Conservation (phyloP, 2,113 vertebrate genomes). For the Ctenodactylus gundi region DNA sequence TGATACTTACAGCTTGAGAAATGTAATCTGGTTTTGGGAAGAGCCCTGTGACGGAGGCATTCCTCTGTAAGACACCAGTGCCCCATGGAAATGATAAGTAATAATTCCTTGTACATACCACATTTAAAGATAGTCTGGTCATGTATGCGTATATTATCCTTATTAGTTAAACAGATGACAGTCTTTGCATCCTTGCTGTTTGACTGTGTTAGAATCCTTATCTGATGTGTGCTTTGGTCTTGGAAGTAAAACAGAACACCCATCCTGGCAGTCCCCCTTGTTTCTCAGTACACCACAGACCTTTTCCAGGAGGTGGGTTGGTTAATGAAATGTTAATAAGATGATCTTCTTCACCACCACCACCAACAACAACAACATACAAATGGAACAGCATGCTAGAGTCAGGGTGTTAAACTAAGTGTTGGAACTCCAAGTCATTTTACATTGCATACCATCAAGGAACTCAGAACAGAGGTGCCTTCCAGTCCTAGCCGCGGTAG, state of each 20-base stretch:
- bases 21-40: neutral
- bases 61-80: neutral
- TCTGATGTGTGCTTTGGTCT: neutral
- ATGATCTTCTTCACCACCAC: neutral
- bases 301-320: neutral
- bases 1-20: neutral
- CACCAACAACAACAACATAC: neutral
- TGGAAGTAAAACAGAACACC: neutral
- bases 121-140: neutral
- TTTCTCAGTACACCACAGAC: neutral
- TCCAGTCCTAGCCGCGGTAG: neutral
- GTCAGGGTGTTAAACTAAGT: neutral
- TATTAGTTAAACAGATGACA: constrained; percentile 52
- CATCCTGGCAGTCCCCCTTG: neutral
- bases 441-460: no score
- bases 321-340: neutral
- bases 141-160: neutral
- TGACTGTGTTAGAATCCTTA: constrained; percentile 10
- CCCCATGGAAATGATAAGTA: constrained; percentile 33
- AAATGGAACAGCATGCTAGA: neutral
- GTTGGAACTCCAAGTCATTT: neutral
- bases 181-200: neutral
- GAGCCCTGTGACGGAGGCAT: neutral
- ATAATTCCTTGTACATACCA: neutral
- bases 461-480: neutral